Base-by-base conservation (phyloP, 2,888 invertebrate genomes). In the Opisthograptis luteolata region DNA sequence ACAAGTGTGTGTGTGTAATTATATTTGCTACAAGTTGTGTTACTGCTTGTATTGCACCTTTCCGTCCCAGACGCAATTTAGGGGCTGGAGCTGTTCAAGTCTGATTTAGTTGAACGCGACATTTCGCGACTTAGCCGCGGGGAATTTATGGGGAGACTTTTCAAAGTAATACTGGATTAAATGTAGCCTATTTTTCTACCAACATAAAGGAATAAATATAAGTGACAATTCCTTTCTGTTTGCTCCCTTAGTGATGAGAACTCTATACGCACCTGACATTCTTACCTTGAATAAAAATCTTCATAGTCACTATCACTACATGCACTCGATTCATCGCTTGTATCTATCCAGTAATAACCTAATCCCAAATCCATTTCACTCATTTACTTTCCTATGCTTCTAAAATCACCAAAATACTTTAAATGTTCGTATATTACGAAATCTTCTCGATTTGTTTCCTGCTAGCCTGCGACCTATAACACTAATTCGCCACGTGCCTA, bases 321-420 rank as follows among this genome's bases (percentile, higher is more conserved):
- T 6, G 4, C 35, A 12, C 30, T 32, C 49, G 43, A 49, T 9
- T 49, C 54, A 14, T 64, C 64, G 9, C n/a, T n/a, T n/a, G n/a
- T n/a, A n/a, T n/a, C n/a, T n/a, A 55, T 62, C 59, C 68, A 66
- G 30, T 41, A 63, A 24, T 46, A 55, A 25, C 55, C 60, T 15
- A 49, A 39, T 9, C 46, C 55, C 30, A 56, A 53, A 40, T 59
- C 48, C n/a, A 53, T 41, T 30, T 55, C 43, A 19, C 17, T 40
- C 49, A 53, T 59, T 58, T 32, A 24, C 24, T 24, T 24, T n/a
- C n/a, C 25, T 25, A 9, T 9, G 10, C 25, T 25, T 25, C 3
- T 10, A 25, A 10, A 3, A n/a, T 1, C n/a, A n/a, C n/a, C n/a
- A n/a, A n/a, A n/a, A n/a, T n/a, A n/a, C n/a, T n/a, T n/a, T n/a